Evolutionary conservation across 1,140 invertebrate genomes (phyloP), one percentile per base, ranked within the genome.

Genomic region (Neodiprion virginianus): DNA sequence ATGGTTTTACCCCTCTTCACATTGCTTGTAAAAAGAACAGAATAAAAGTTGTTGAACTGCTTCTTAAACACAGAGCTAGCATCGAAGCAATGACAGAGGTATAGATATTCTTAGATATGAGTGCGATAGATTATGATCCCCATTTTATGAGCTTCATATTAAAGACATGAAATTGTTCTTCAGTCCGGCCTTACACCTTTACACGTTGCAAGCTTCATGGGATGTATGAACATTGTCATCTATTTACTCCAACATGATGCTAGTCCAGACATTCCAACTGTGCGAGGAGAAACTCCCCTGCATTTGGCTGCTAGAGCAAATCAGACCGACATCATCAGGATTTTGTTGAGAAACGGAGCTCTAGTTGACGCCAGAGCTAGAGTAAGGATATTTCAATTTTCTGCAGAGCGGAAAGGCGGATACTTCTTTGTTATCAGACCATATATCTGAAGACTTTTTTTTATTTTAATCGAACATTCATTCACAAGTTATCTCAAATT

Each of bases 21-120:
- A 99, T 99, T 85, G 98, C 98, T 50, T 99, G 98, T 88, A 99
- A 99, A 88, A 99, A 99, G 89, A 99, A 99, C 89, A 90, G 98
- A 49, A 96, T 99, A 76, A 97, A 98, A 85, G 94, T 99, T 53
- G 98, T 99, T 8, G 98, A 99, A 88, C 87, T 99, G 73, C 90
- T 99, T 40, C 89, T 99, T 4, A 99, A 99, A 88, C 96, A 99
- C 89, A 97, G 96, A 81, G 98, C 97, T 69, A 94, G 92, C 77
- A 95, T 96, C 82, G 94, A 96, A 87, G 93, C 95, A 40, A 96
- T 94, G 3, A 97, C 95, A 48, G 95, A 96, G 89, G 93, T 94
- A 84, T 78, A 77, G 79, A 4, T 65, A 1, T 66, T 71, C 21
- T 72, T 50, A 72, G 21, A 14, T 28, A 14, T 72, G n/a, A n/a